phyloP scores from a whole-genome alignment of 2,888 invertebrate genomes.

The Lagria hirta region DNA sequence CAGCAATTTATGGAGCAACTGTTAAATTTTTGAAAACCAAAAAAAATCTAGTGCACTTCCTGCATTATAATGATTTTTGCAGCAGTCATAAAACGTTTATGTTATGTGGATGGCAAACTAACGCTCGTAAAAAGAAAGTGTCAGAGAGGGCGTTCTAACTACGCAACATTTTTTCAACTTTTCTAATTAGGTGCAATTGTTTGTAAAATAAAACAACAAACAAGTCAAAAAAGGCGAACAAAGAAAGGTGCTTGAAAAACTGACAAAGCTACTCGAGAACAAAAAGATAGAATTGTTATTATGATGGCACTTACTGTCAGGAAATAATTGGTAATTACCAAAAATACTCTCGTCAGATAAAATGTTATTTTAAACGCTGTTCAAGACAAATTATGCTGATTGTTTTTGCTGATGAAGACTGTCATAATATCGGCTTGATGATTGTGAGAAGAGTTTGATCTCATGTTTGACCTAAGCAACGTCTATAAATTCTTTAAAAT shows the following conservation, averaged over 20 bases:
- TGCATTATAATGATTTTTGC: conserved; percentile 12
- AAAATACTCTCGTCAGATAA: conserved; percentile 12
- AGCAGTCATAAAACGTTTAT: conserved; percentile 16
- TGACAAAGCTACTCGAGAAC: conserved; percentile 7
- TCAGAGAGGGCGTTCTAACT: no score
- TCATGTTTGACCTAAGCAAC: no score
- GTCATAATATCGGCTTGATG: conserved; percentile 9
- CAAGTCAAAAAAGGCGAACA: conserved; percentile 7
- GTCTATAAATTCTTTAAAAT: no score
- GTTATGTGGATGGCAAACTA: background rate
- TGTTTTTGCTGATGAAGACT: conserved; percentile 12
- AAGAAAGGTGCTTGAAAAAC: conserved; percentile 6
- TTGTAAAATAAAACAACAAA: conserved; percentile 13
- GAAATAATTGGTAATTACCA: conserved; percentile 19
- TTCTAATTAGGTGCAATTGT: conserved; percentile 18
- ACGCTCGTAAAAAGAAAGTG: conserved; percentile 17
- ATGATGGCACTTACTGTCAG: conserved; percentile 11
- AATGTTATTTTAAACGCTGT: conserved; percentile 14
- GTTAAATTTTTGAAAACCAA: no score
- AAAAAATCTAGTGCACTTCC: conserved; percentile 16
- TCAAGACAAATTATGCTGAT: conserved; percentile 15
- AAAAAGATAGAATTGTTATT: conserved; percentile 9
- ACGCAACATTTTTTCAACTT: no score
- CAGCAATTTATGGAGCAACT: no score
- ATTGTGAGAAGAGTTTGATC: conserved; percentile 11